Base-by-base conservation (phyloP, 2,888 invertebrate species). In the Amaurobius ferox region DNA sequence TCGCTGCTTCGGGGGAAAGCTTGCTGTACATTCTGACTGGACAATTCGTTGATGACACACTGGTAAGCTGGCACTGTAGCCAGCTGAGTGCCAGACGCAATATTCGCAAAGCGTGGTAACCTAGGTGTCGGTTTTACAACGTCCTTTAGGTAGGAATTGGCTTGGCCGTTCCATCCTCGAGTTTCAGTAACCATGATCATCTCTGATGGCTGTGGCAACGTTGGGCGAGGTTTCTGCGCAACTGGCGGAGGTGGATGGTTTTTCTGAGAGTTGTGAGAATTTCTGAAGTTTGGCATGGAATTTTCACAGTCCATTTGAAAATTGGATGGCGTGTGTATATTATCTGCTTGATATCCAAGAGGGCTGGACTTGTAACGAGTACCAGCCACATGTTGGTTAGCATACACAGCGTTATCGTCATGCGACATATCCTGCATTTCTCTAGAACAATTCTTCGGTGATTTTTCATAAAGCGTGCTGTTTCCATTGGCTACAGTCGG, bases 181-280 rank as follows among this genome's bases (percentile, higher is more conserved):
- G 64, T 71, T 26, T 83, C 83, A 1, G 81, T 74, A 11, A 81
- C 68, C 81, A 81, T 64, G 26, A 77, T 19, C 83, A 83, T 83
- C 19, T 83, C 77, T 3, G 83, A 72, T 0, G 83, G 83, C 30
- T 83, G 86, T 2, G 74, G 79, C n/a, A 85, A 19, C 0, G 71
- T 26, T 7, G 70, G 77, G 6, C 55, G 70, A 40, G 86, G 79
- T 19, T 86, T 79, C 62, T 79, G 86, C 0, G 85, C 72, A 1
- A 86, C 78, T 29, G 85, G 77, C 35, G 85, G 81, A 3, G 74
- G 85, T 0, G 71, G 79, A 1, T 55, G 44, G 9, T 35, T 55
- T 11, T 23, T 55, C 55, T 55, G 55, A 2, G 44, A 44, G n/a
- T 5, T 11, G 44, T 13, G 44, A 16, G 55, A 23, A 44, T 16